Conservation (phyloP, 2,113 vertebrate genomes). For the Orycteropus afer region DNA sequence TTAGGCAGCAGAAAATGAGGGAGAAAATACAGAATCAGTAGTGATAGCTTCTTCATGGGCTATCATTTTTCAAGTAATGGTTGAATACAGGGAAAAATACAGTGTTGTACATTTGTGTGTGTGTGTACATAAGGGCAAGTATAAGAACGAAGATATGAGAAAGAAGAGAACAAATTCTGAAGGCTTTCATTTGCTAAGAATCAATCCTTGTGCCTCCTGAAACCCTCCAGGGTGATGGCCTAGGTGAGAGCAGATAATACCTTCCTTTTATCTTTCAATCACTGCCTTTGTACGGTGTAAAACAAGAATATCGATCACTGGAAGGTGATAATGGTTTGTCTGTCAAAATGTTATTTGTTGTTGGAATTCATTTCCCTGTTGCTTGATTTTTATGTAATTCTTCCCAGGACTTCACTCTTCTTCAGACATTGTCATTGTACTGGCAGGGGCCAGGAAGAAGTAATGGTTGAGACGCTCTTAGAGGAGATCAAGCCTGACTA, state of each 20-base stretch:
- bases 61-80: background rate
- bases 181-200: conserved; percentile 30
- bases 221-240: background rate
- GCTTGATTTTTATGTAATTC: conserved; percentile 44
- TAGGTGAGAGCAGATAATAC: conserved; percentile 20
- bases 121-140: background rate
- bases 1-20: background rate
- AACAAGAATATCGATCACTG: conserved; percentile 60
- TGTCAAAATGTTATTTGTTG: conserved; percentile 61
- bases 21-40: background rate
- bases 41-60: background rate
- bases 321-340: conserved; percentile 68
- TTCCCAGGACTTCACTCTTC: conserved; percentile 22
- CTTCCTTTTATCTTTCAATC: conserved; percentile 71
- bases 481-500: background rate
- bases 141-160: background rate
- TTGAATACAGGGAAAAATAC: background rate
- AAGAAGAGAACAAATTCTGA: background rate
- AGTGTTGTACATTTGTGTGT: background rate
- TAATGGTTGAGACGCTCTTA: background rate
- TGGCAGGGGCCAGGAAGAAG: background rate
- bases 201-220: conserved; percentile 23
- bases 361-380: conserved; percentile 62
- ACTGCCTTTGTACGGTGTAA: conserved; percentile 60
- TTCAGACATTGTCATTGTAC: background rate